Evolutionary conservation across 2,888 invertebrate species (phyloP).

Genomic region (Lasioglossum leucozonium): DNA sequence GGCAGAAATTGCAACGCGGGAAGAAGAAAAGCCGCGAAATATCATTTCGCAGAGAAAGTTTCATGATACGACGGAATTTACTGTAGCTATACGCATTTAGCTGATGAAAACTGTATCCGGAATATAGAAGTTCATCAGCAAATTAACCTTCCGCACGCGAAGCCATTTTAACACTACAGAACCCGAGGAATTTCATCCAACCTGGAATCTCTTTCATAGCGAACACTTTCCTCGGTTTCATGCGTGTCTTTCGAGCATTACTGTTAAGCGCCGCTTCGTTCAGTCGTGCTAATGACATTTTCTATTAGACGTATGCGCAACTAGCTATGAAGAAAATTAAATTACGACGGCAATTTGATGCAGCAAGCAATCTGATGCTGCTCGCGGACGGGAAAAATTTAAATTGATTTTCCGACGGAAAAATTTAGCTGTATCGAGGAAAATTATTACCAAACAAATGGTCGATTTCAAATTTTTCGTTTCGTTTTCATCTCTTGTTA

Average conservation of each 20-base stretch:
- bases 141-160: slow-evolving; percentile 12
- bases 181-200: not conserved
- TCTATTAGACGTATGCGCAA: not conserved
- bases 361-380: too few relatives aligned
- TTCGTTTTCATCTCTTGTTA: too few relatives aligned
- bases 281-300: not conserved
- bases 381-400: not conserved
- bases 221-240: not conserved
- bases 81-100: not conserved
- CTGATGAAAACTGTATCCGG: not conserved
- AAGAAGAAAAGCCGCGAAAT: not conserved
- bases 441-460: too few relatives aligned
- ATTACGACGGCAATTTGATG: not conserved
- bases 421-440: not conserved
- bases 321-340: not conserved
- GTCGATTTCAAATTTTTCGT: not conserved
- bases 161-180: slow-evolving; percentile 1
- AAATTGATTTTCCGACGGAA: not conserved
- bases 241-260: not conserved
- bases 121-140: slow-evolving; percentile 24
- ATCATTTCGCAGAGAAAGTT: not conserved
- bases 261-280: not conserved
- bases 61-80: not conserved
- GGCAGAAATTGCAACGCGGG: not conserved
- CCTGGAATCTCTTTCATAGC: not conserved